phyloP scores from a whole-genome alignment of 2,113 vertebrate genomes.

The Pomatorhinus ruficollis region DNA sequence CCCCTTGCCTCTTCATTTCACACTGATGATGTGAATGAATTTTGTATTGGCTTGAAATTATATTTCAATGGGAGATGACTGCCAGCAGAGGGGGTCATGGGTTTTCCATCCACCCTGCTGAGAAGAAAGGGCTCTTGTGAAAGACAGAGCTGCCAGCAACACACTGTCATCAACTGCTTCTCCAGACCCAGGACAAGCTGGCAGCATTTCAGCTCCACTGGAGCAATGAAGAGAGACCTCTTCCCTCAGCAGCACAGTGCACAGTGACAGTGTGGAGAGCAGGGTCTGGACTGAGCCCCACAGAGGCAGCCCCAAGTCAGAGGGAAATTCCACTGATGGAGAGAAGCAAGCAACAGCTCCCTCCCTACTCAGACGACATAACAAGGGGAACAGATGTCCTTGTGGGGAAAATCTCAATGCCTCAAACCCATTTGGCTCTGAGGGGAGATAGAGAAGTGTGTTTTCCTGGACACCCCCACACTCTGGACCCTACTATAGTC shows the following conservation, averaged over 20 bases:
- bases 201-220: background rate
- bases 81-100: constrained; percentile 57
- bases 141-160: background rate
- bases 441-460: background rate
- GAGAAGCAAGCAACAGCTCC: background rate
- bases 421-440: background rate
- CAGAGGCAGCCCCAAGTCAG: background rate
- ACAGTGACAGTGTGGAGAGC: rapidly evolving
- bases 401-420: background rate
- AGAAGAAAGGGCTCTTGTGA: background rate
- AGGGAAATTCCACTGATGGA: background rate
- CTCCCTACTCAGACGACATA: rapidly evolving
- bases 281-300: background rate
- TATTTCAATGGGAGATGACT: background rate
- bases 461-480: background rate
- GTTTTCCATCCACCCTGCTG: background rate
- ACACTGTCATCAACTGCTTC: background rate
- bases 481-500: background rate
- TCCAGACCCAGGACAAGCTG: background rate
- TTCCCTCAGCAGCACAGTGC: background rate
- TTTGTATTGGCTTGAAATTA: background rate
- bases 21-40: background rate
- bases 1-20: background rate
- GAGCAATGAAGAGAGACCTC: background rate
- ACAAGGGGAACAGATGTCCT: background rate